Conservation (phyloP, 2,113 vertebrate genomes). For the Melanocharis versteri region DNA sequence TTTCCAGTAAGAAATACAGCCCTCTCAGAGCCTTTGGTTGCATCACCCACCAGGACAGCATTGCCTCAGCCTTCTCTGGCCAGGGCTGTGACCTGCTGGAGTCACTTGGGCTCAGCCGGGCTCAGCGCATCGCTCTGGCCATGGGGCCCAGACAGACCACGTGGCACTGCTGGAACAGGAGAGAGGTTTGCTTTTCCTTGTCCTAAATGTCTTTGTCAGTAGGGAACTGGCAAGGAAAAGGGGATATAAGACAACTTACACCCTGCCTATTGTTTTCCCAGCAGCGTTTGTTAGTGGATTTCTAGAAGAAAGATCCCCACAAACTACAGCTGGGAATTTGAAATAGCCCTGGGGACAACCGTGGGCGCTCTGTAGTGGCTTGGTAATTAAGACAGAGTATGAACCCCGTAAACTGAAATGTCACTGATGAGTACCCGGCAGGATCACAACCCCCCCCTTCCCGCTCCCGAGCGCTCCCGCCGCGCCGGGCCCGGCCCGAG, state of each 20-base stretch:
- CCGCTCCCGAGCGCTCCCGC: too few relatives aligned
- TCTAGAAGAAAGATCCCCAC: neutral
- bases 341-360: neutral
- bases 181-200: neutral
- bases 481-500: neutral
- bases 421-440: fast-evolving
- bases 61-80: slow-evolving; percentile 40
- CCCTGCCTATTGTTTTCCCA: neutral
- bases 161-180: neutral
- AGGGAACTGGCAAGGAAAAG: neutral
- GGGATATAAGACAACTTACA: neutral
- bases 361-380: neutral
- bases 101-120: slow-evolving; percentile 3
- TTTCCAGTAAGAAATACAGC: neutral
- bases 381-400: neutral
- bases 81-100: neutral
- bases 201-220: neutral
- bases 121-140: neutral
- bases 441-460: neutral
- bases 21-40: neutral
- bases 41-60: slow-evolving; percentile 35
- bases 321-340: neutral
- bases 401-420: neutral
- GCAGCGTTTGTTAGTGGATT: neutral
- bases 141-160: neutral